phyloP scores from a whole-genome alignment of 1,140 invertebrate genomes.

The Cotesia vestalis region DNA sequence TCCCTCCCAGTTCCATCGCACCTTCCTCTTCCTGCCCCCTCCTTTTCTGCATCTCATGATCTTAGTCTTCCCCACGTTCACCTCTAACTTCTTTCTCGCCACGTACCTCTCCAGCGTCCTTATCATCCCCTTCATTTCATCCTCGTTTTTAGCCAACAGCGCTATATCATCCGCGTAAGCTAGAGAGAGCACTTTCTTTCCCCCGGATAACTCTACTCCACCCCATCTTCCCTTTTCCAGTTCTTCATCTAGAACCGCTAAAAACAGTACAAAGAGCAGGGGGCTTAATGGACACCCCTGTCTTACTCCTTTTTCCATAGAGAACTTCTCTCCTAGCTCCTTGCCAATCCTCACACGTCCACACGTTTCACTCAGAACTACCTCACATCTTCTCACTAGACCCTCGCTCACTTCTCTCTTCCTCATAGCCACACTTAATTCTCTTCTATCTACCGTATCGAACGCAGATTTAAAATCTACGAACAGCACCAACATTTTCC shows the following conservation, averaged over 20 bases:
- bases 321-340: slow-evolving; percentile 12
- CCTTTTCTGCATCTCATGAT: slow-evolving; percentile 29
- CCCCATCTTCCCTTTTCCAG: slow-evolving; percentile 14
- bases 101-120: slow-evolving; percentile 25
- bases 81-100: slow-evolving; percentile 20
- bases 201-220: slow-evolving; percentile 14
- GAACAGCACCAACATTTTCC: no score
- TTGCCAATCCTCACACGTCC: slow-evolving; percentile 9
- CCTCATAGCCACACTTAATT: not conserved
- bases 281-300: slow-evolving; percentile 33
- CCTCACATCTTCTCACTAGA: slow-evolving; percentile 7
- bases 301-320: slow-evolving; percentile 25
- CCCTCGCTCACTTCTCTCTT: not conserved
- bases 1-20: slow-evolving; percentile 17
- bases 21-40: slow-evolving; percentile 17
- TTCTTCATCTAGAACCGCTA: slow-evolving; percentile 27
- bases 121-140: slow-evolving; percentile 29
- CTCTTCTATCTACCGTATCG: no score
- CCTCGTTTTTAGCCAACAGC: slow-evolving; percentile 25
- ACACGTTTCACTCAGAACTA: slow-evolving; percentile 23
- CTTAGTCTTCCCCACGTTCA: slow-evolving; percentile 30
- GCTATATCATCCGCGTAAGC: slow-evolving; percentile 31
- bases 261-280: slow-evolving; percentile 12
- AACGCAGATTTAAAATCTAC: no score
- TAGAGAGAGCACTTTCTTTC: slow-evolving; percentile 13